A percentile compares a stretch with the other conserved stretches of the same genome.
Conservation (phyloP, 2,888 invertebrate species). For the Xestia c-nigrum region DNA sequence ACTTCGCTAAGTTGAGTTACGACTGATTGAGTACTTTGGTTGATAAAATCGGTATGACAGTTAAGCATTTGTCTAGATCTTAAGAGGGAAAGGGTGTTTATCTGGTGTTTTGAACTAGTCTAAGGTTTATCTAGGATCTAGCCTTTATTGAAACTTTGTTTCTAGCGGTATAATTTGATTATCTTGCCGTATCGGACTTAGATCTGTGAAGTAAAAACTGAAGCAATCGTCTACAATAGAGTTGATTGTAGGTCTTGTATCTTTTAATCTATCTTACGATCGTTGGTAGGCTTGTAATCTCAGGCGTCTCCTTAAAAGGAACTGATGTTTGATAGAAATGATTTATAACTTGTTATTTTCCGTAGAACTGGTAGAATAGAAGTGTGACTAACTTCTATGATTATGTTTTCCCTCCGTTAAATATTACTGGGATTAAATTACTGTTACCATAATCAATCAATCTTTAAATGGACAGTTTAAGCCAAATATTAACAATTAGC, state of each 20-base stretch:
- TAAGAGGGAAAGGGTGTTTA: constrained; percentile 51
- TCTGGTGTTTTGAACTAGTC: constrained; percentile 38
- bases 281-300: not conserved
- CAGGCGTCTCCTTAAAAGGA: constrained; percentile 11
- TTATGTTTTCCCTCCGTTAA: not conserved
- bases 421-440: too few species aligned
- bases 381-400: not conserved
- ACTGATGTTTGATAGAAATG: not conserved
- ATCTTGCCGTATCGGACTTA: constrained; percentile 46
- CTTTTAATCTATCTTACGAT: constrained; percentile 25
- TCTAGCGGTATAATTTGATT: constrained; percentile 48
- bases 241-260: constrained; percentile 36
- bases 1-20: constrained; percentile 35
- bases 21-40: constrained; percentile 29
- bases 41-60: constrained; percentile 38
- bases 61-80: constrained; percentile 41
- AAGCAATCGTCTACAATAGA: constrained; percentile 40
- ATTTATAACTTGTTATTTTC: not conserved
- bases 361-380: not conserved
- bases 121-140: constrained; percentile 51
- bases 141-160: constrained; percentile 56
- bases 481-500: not conserved
- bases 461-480: not conserved
- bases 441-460: not conserved
- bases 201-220: constrained; percentile 45